Evolutionary conservation across 2,113 vertebrate genomes (phyloP).

Genomic region (Megaceryle torquata): DNA sequence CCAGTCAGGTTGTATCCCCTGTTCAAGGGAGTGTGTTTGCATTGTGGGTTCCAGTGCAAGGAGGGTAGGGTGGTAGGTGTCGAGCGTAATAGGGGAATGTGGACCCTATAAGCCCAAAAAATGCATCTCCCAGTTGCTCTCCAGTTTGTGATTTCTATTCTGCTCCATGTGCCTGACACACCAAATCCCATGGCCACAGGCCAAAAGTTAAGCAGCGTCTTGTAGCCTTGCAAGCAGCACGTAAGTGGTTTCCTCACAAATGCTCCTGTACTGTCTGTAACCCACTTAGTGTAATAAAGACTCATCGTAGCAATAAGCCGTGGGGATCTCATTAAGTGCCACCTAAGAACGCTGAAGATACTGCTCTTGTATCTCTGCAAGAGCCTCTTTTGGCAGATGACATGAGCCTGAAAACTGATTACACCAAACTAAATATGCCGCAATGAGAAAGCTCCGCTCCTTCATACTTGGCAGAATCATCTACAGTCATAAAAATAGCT

Average conservation of each 20-base stretch:
- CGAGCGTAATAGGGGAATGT: neutral
- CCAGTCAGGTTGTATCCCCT: accelerated
- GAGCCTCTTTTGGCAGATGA: neutral
- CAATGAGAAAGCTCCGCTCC: neutral
- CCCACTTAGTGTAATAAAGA: neutral
- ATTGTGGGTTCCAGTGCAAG: neutral
- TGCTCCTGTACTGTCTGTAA: neutral
- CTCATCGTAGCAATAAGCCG: neutral
- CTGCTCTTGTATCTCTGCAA: neutral
- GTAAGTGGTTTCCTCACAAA: neutral
- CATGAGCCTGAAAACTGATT: neutral
- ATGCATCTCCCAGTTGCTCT: neutral
- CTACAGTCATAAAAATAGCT: neutral
- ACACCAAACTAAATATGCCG: neutral
- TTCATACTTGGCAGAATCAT: neutral
- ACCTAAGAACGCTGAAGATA: neutral
- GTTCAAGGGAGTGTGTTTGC: neutral
- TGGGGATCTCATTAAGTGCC: neutral
- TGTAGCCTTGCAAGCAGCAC: neutral
- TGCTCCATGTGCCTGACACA: neutral
- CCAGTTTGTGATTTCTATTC: neutral
- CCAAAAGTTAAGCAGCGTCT: neutral
- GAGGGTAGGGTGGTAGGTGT: neutral
- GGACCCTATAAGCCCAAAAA: neutral
- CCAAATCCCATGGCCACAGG: neutral